These are phyloP conservation scores for Aptenodytes patagonicus DNA, from an alignment of 2,113 vertebrate genomes.

Conservation along the genomic window DNA sequence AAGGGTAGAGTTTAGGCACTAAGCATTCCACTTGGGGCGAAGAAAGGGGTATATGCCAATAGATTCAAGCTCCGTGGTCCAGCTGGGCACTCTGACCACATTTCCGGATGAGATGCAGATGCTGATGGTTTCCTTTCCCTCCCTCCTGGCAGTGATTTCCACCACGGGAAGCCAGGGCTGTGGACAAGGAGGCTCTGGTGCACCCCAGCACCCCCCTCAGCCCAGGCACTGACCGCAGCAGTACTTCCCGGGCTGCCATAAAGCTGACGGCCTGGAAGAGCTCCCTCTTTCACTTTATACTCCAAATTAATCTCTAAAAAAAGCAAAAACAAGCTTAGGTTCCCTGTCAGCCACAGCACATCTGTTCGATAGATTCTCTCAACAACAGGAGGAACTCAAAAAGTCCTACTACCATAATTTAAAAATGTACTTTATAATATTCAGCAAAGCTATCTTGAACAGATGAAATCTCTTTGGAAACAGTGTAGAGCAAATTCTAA, in stretches of 20 bases:
- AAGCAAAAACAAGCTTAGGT: neutral
- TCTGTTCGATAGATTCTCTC: neutral
- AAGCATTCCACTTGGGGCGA: accelerated
- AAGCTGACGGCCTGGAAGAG: neutral
- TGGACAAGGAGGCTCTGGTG: neutral
- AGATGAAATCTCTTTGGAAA: constrained; percentile 20
- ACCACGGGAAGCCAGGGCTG: neutral
- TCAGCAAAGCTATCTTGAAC: neutral
- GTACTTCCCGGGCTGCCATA: accelerated
- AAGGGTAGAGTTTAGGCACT: neutral
- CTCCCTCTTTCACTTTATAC: neutral
- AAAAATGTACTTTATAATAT: neutral
- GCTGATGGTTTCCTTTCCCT: neutral
- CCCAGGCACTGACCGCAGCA: neutral
- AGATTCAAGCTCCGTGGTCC: neutral
- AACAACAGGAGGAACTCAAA: neutral
- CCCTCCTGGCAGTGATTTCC: neutral
- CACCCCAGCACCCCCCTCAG: neutral
- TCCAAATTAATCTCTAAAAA: neutral
- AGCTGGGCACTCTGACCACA: neutral
- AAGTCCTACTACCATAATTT: neutral
- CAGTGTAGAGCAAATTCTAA: neutral
- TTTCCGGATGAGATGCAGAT: neutral
- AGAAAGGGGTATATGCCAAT: neutral
- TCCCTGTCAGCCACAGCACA: neutral